Conservation (phyloP, 2,113 vertebrate genomes). For the Octodon degus region DNA sequence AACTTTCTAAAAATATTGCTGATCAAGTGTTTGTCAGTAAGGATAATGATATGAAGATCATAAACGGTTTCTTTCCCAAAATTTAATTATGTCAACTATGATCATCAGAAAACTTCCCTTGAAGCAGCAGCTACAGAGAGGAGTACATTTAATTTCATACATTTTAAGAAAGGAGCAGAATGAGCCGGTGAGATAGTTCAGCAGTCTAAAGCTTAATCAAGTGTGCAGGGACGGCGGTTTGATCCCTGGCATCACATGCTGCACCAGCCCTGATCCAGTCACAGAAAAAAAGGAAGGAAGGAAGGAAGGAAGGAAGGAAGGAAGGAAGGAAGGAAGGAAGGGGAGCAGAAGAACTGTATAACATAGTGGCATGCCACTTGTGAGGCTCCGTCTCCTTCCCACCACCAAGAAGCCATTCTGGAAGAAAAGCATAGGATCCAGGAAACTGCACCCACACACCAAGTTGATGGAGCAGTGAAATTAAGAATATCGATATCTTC, state of each 20-base stretch:
- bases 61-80: neutral
- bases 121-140: neutral
- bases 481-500: neutral
- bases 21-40: neutral
- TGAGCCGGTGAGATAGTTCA: too few relatives aligned
- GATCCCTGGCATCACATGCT: too few relatives aligned
- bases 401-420: constrained; percentile 3
- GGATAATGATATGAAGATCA: neutral
- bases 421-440: neutral
- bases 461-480: neutral
- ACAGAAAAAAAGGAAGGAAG: too few relatives aligned
- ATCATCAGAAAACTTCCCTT: neutral
- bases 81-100: neutral
- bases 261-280: too few relatives aligned
- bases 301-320: too few relatives aligned
- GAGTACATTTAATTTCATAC: neutral
- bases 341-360: neutral
- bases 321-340: too few relatives aligned
- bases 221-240: too few relatives aligned
- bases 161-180: neutral
- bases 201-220: too few relatives aligned
- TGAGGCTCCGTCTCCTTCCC: neutral
- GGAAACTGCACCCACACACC: neutral
- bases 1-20: neutral
- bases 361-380: neutral